Conservation (phyloP, 1,140 invertebrate genomes). For the Camponotus floridanus region DNA sequence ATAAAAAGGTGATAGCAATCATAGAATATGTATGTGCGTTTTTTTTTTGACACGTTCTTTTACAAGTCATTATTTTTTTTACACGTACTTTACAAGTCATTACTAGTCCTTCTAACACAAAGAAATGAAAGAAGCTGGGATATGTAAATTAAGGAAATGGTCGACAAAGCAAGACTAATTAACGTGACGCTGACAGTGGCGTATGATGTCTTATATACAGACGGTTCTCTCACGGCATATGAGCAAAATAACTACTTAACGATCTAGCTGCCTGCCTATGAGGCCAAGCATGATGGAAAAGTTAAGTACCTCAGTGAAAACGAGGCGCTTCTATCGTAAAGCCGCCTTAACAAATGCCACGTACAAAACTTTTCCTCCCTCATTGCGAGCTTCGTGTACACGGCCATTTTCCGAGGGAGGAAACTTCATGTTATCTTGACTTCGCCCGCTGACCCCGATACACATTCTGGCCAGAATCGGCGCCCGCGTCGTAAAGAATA, state of each 20-base stretch:
- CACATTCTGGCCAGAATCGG: slow-evolving; percentile 37
- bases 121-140: not conserved
- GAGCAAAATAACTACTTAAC: slow-evolving; percentile 59
- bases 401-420: slow-evolving; percentile 47
- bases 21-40: not conserved
- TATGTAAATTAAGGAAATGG: slow-evolving; percentile 26
- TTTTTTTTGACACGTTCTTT: not conserved
- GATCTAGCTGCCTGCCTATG: slow-evolving; percentile 30
- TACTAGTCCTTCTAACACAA: not conserved
- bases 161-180: slow-evolving; percentile 53
- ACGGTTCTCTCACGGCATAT: slow-evolving; percentile 33
- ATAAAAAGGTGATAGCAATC: not conserved
- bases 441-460: slow-evolving; percentile 58
- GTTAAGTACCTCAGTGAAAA: slow-evolving; percentile 61
- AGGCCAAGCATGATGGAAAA: slow-evolving; percentile 48
- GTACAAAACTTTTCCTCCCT: slow-evolving; percentile 59
- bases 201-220: slow-evolving; percentile 24
- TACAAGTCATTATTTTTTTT: no score
- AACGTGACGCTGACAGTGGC: slow-evolving; percentile 4
- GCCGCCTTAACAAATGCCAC: slow-evolving; percentile 64
- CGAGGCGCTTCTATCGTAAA: slow-evolving; percentile 50
- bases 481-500: slow-evolving; percentile 52
- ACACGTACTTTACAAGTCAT: not conserved
- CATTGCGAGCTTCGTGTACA: slow-evolving; percentile 37
- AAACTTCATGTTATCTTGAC: slow-evolving; percentile 65